Percentiles rank a stretch among this genome's conserved stretches.
Conservation (phyloP, 2,888 invertebrate species). For the Mythimna loreyi region DNA sequence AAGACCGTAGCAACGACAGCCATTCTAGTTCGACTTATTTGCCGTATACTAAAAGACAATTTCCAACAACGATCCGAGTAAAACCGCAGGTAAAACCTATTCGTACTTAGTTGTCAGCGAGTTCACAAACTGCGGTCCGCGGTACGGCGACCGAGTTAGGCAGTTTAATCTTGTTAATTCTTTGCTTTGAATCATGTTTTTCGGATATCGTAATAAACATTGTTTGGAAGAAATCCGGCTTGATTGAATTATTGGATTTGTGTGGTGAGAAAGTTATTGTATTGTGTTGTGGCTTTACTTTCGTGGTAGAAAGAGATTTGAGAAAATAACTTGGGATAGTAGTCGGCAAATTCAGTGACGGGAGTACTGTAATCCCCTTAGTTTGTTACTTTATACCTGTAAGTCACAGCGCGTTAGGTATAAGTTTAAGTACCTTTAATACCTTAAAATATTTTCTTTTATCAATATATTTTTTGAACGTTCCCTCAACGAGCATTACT, state of each 20-base stretch:
- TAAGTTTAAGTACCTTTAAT: no score
- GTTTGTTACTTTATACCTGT: not conserved
- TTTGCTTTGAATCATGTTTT: slow-evolving; percentile 44
- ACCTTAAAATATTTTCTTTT: no score
- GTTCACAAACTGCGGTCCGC: slow-evolving; percentile 29
- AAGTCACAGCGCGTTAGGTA: no score
- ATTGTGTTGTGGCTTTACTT: not conserved
- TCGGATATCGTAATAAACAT: slow-evolving; percentile 33
- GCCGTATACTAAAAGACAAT: no score
- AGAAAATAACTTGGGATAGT: not conserved
- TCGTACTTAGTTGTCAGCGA: slow-evolving; percentile 40
- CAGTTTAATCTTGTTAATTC: slow-evolving; percentile 49
- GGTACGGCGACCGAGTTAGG: slow-evolving; percentile 38
- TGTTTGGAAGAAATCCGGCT: slow-evolving; percentile 21
- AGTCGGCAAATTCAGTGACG: not conserved
- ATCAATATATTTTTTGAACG: no score
- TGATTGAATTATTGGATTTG: slow-evolving; percentile 31
- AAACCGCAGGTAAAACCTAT: not conserved
- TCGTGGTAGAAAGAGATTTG: slow-evolving; percentile 1
- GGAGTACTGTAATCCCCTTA: not conserved
- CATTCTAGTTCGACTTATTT: no score
- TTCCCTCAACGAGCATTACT: no score
- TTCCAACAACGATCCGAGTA: no score
- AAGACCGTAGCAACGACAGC: no score
- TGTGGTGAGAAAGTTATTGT: slow-evolving; percentile 22